These are phyloP conservation scores for Trichogramma evanescens DNA, from an alignment of 2,888 invertebrate genomes.

Conservation along the genomic window DNA sequence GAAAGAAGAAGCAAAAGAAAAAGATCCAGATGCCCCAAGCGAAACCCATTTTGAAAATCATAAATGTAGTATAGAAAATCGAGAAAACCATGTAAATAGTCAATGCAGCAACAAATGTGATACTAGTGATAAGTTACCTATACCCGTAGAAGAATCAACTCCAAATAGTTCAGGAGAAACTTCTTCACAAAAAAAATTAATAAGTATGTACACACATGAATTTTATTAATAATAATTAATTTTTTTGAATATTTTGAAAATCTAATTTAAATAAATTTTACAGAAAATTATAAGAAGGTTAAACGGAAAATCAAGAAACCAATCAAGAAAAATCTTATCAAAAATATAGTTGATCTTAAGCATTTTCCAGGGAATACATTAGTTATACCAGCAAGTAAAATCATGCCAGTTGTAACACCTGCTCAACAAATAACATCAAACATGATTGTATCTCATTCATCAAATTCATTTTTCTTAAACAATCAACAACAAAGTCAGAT, in stretches of 20 bases:
- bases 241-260: background rate
- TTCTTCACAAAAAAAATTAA: slow-evolving; percentile 8
- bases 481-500: slow-evolving; percentile 41
- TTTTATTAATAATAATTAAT: background rate
- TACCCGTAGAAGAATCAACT: slow-evolving; percentile 5
- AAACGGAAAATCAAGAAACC: slow-evolving; percentile 32
- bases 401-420: slow-evolving; percentile 43
- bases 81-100: slow-evolving; percentile 40
- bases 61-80: slow-evolving; percentile 36
- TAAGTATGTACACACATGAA: slow-evolving; percentile 16
- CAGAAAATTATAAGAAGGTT: slow-evolving; percentile 27
- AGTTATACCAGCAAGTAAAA: slow-evolving; percentile 40
- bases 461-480: slow-evolving; percentile 41
- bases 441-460: slow-evolving; percentile 38
- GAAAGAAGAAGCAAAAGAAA: slow-evolving; percentile 28
- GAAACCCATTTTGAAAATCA: slow-evolving; percentile 24
- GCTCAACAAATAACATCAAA: slow-evolving; percentile 37
- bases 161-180: background rate
- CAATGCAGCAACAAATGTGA: slow-evolving; percentile 14
- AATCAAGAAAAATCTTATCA: slow-evolving; percentile 20
- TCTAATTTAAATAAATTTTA: slow-evolving; percentile 11
- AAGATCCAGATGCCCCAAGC: slow-evolving; percentile 29
- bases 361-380: slow-evolving; percentile 39
- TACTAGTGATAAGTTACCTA: slow-evolving; percentile 9
- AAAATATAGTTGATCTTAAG: slow-evolving; percentile 23